Evolutionary conservation across 2,797 vertebrate genomes (phyloP).

Genomic region (Hippopotamyrus pictus): DNA sequence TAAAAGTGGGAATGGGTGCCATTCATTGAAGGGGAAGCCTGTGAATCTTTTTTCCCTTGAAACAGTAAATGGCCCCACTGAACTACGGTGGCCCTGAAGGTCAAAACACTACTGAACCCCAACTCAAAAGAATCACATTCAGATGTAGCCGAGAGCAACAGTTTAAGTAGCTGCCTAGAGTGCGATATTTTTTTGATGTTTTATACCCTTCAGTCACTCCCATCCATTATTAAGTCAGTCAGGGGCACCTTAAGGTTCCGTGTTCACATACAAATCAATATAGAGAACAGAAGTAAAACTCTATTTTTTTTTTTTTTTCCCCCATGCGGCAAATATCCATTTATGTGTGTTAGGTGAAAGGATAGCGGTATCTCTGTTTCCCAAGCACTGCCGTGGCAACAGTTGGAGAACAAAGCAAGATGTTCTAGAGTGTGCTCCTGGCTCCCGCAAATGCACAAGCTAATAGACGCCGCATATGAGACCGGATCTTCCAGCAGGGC

Average conservation of each 20-base stretch:
- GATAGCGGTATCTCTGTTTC: background rate
- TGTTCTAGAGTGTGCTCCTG: background rate
- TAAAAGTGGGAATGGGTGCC: background rate
- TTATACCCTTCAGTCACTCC: background rate
- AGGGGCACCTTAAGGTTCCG: background rate
- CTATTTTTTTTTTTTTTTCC: background rate
- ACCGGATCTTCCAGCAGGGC: background rate
- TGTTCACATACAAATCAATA: background rate
- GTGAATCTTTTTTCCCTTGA: background rate
- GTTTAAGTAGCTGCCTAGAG: background rate
- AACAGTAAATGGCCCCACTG: no score
- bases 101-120: no score
- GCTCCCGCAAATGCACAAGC: background rate
- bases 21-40: background rate
- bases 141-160: background rate
- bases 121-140: background rate
- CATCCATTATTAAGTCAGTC: background rate
- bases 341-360: background rate
- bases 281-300: background rate
- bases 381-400: background rate
- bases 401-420: background rate
- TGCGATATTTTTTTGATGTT: background rate
- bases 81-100: no score
- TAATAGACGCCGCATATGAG: background rate
- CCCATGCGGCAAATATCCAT: background rate